Evolutionary conservation across 1,140 invertebrate genomes (phyloP).

Genomic region (Bombus haemorrhoidalis): DNA sequence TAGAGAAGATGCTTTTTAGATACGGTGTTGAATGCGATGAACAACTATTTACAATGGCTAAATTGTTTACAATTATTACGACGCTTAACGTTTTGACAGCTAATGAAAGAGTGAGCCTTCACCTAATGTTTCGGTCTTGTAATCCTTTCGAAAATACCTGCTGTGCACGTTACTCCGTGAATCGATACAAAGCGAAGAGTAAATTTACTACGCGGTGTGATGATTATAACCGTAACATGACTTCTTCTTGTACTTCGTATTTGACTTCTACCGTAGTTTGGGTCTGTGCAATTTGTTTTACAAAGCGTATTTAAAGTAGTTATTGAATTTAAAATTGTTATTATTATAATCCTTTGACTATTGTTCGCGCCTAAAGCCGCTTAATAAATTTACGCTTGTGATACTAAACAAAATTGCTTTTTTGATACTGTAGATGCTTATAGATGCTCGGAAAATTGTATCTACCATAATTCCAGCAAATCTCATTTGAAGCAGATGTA

Average conservation of each 20-base stretch:
- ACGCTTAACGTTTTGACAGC: constrained; percentile 57
- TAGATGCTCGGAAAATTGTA: no score
- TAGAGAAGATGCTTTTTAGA: not conserved
- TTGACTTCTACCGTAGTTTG: no score
- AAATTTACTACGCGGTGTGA: not conserved
- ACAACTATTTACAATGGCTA: constrained; percentile 42
- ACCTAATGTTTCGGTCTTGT: constrained; percentile 20
- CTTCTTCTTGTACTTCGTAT: not conserved
- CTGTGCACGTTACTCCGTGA: not conserved
- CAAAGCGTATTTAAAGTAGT: no score
- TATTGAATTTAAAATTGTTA: no score
- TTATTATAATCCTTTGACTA: no score
- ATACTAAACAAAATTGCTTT: no score
- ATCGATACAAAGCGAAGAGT: not conserved
- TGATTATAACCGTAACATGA: not conserved
- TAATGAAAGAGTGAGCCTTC: constrained; percentile 46
- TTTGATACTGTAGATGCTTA: no score
- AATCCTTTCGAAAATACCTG: constrained; percentile 64
- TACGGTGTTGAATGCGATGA: not conserved
- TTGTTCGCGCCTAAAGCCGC: rapidly evolving
- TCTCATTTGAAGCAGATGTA: no score
- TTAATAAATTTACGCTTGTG: no score
- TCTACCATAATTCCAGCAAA: no score
- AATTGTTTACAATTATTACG: constrained; percentile 65
- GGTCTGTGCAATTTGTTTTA: no score